Evolutionary conservation across 1,140 invertebrate genomes (phyloP), one percentile per base, ranked within the genome.

Genomic region (Atta texana): DNA sequence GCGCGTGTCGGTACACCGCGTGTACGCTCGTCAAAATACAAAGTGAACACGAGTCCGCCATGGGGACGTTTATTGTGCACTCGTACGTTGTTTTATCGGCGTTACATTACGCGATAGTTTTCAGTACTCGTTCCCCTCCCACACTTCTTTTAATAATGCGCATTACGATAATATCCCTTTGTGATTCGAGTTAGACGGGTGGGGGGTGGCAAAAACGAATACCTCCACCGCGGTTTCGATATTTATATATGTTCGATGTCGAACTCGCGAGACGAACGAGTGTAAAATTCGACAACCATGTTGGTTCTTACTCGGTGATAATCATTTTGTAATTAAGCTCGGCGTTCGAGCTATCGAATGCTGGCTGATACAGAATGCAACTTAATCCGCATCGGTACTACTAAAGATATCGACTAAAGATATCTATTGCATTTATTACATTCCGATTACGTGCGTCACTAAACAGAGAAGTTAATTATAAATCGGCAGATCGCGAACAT

Each of bases 41-140:
- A 91, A 91, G 90, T 91, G 87, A 90, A 91, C 81, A 90, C 77
- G 66, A 89, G 88, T 89, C 84, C 69, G 77, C 88, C 88, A 84
- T 86, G 59, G 88, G 88, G 84, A 88, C 85, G 88, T 90, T 90
- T 90, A 90, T 89, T 89, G 88, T 75, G 85, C 69, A 89, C 72
- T 82, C 69, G 84, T 71, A 89, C 59, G 84, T 69, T 82, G 44
- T 57, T 72, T 84, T 87, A 81, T 74, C 59, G 75, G 69, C 53
- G 59, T 77, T 55, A 68, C 59, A 88, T 68, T 89, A 89, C 88
- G 77, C 88, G 88, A 90, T 89, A 89, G 89, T 89, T 89, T 87
- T 85, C 86, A 90, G 88, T 39, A 57, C 78, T 51, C 68, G 12
- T 49, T 69, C 57, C 80, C 80, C 80, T 2, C 57, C 39, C 55